phyloP scores from a whole-genome alignment of 2,797 vertebrate species.

The Catamblyrhynchus diadema region DNA sequence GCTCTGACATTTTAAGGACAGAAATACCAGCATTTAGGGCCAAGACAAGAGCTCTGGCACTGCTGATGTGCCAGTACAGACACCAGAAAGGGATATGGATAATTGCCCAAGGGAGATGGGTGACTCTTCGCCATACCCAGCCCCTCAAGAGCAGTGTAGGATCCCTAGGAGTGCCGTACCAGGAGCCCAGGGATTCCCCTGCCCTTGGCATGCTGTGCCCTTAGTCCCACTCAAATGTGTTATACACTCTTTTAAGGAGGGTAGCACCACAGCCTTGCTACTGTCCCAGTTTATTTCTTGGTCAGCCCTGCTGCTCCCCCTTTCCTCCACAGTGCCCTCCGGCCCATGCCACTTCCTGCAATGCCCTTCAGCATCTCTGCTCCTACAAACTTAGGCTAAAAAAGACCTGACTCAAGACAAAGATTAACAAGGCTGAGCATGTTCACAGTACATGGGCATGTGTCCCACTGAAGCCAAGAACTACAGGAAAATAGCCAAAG shows the following conservation, averaged over 20 bases:
- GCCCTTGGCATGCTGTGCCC: not conserved
- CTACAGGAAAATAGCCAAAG: constrained; percentile 35
- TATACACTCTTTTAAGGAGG: not conserved
- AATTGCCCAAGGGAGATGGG: not conserved
- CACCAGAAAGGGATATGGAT: not conserved
- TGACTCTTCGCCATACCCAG: not conserved
- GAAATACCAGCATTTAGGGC: not conserved
- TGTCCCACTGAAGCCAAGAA: not conserved
- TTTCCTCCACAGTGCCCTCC: not conserved
- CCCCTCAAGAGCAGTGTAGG: accelerated
- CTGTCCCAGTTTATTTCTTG: not conserved
- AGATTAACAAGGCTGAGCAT: not conserved
- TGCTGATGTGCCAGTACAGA: not conserved
- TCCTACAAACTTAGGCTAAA: not conserved
- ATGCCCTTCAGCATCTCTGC: not conserved
- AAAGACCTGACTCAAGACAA: not conserved
- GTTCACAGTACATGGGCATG: not conserved
- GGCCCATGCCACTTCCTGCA: not conserved
- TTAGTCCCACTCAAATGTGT: not conserved
- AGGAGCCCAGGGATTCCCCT: not conserved
- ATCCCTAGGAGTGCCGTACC: not conserved
- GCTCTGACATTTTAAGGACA: not conserved
- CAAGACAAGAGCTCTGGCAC: not conserved
- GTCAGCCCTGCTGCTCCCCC: not conserved
- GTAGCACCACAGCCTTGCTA: not conserved